phyloP scores from a whole-genome alignment of 2,797 vertebrate genomes.

The Valencia hispanica region DNA sequence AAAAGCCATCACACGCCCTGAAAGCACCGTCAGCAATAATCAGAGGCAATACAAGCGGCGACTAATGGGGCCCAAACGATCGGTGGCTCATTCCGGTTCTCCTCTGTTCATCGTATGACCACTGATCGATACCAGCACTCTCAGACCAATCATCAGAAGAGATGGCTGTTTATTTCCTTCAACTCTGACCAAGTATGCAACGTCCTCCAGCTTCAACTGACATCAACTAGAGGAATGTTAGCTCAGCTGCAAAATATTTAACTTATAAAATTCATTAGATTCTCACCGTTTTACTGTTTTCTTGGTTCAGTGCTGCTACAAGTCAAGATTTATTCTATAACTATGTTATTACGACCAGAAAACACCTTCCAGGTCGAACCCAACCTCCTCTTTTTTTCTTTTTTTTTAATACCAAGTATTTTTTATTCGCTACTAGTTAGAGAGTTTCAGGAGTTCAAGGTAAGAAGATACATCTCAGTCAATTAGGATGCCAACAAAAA shows the following conservation, averaged over 20 bases:
- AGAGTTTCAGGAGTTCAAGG: too few species aligned
- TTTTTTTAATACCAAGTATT: too few species aligned
- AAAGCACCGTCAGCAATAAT: slow-evolving; percentile 73
- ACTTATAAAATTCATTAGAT: background rate
- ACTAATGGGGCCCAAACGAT: slow-evolving; percentile 76
- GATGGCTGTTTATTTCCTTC: slow-evolving; percentile 70
- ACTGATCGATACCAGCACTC: slow-evolving; percentile 69
- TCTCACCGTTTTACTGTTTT: too few species aligned
- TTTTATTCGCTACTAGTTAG: too few species aligned
- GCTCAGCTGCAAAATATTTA: background rate
- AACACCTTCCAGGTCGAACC: background rate
- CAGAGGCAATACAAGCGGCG: slow-evolving; percentile 62
- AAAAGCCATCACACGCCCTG: slow-evolving; percentile 66
- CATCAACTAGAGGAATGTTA: background rate
- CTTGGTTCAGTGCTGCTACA: background rate
- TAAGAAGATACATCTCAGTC: background rate
- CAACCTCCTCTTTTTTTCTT: too few species aligned
- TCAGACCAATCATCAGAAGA: slow-evolving; percentile 71
- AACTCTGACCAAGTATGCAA: slow-evolving; percentile 47
- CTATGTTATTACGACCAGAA: background rate
- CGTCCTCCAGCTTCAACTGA: slow-evolving; percentile 28
- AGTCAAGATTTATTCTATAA: background rate
- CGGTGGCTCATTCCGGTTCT: slow-evolving; percentile 61
- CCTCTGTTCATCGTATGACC: slow-evolving; percentile 72
- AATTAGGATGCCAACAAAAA: background rate